Evolutionary conservation across 92 coral and sea anemone genomes (phyloP), one percentile per base, ranked within the genome.

Genomic region (Siderastrea radians): DNA sequence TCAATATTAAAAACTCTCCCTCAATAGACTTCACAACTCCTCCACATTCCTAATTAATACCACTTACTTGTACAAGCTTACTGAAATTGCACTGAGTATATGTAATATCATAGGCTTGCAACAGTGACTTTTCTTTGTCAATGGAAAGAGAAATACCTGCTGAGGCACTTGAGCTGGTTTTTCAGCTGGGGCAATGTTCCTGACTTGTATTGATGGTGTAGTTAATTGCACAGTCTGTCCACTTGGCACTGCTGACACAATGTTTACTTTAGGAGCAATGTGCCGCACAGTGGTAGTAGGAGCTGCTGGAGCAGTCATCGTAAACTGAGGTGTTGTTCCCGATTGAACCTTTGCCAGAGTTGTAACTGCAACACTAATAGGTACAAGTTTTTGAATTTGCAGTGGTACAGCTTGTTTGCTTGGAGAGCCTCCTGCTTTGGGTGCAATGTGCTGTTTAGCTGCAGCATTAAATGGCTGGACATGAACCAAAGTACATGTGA

Each of bases 221-320:
- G 82, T 75, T 51, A 84, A 59, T 54, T 89, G 95, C 17, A 95
- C 79, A 13, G 96, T 81, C 81, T 93, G 98, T 17, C 86, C 82
- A 50, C 88, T 82, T 49, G 92, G 78, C 78, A 86, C 93, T 12
- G 96, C 87, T 4, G 96, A 87, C 10, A 95, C 96, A 74, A 95
- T 89, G 64, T 79, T 93, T 57, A 95, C 93, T 84, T 95, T 95
- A 4, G 98, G 98, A 38, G 98, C 97, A 78, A 94, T 94, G 54
- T 92, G 93, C 6, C 96, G 90, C 54, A 94, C 96, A 64, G 68
- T 77, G 6, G 88, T 90, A 12, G 84, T 73, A 8, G 87, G 88
- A 50, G 89, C 82, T 3, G 89, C 69, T 49, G 92, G 74, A 1
- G 88, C 81, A 57, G 92, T 91, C 67, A 90, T 84, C 7, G 92